Evolutionary conservation across 2,888 invertebrate species (phyloP).

Genomic region (Argynnis bischoffii): DNA sequence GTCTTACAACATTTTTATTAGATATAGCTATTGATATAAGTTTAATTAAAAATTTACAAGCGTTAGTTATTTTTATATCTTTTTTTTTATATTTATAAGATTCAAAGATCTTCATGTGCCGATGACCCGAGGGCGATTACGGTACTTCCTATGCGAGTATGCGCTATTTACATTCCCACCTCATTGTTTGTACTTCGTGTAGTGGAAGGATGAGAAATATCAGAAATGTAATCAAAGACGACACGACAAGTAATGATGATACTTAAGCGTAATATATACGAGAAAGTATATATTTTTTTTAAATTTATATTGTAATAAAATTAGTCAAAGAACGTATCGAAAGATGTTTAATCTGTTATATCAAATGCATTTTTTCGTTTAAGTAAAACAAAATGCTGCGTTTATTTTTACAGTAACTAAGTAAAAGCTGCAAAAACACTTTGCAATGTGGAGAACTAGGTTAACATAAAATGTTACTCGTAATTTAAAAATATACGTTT

Average conservation of each 20-base stretch:
- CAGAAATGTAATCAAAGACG: slow-evolving; percentile 44
- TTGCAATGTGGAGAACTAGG: slow-evolving; percentile 7
- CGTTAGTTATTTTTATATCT: slow-evolving; percentile 6
- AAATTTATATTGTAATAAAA: no score
- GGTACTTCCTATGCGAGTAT: slow-evolving; percentile 62
- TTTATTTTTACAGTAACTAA: background rate
- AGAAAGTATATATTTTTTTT: background rate
- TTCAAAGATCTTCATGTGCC: slow-evolving; percentile 70
- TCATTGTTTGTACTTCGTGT: slow-evolving; percentile 47
- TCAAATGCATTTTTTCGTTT: no score
- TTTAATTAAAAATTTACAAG: background rate
- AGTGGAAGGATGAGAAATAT: slow-evolving; percentile 48
- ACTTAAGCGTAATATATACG: slow-evolving; percentile 5
- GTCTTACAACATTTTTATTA: background rate
- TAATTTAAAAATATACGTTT: background rate
- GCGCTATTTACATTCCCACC: slow-evolving; percentile 57
- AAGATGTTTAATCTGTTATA: no score
- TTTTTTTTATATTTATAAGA: slow-evolving; percentile 58
- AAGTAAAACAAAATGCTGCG: background rate
- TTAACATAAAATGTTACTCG: slow-evolving; percentile 12
- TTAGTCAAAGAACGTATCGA: no score
- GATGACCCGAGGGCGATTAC: slow-evolving; percentile 71
- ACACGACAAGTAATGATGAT: slow-evolving; percentile 40
- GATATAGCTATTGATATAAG: slow-evolving; percentile 4
- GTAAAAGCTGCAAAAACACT: background rate